Evolutionary conservation across 2,888 invertebrate species (phyloP).

Genomic region (Microplitis manilae): DNA sequence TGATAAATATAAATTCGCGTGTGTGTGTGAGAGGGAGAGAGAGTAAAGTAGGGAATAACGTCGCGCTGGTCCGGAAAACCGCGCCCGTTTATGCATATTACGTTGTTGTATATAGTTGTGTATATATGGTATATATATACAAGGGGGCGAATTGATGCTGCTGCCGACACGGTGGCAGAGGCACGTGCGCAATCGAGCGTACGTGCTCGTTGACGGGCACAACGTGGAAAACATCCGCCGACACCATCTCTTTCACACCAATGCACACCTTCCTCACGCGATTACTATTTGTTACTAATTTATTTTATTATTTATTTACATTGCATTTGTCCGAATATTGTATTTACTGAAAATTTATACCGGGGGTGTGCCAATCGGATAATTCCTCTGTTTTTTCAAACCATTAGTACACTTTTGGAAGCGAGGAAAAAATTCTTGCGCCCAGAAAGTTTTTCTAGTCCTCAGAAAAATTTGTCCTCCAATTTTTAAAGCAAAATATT

Average conservation of each 20-base stretch:
- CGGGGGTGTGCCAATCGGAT: too few species aligned
- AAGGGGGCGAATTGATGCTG: conserved; percentile 7
- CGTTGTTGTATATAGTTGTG: not conserved
- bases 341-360: not conserved
- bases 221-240: conserved; percentile 38
- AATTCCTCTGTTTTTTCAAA: too few species aligned
- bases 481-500: too few species aligned
- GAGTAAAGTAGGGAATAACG: conserved; percentile 10
- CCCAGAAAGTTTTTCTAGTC: too few species aligned
- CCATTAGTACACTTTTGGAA: too few species aligned
- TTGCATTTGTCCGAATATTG: not conserved
- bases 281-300: not conserved
- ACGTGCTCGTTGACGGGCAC: conserved; percentile 34
- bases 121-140: not conserved
- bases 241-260: conserved; percentile 16
- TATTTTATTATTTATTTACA: conserved; percentile 1
- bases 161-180: conserved; percentile 27
- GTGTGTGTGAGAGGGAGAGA: not conserved
- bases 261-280: conserved; percentile 10
- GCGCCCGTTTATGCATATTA: conserved; percentile 31
- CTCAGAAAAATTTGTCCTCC: too few species aligned
- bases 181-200: conserved; percentile 41
- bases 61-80: conserved; percentile 26
- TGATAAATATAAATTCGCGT: not conserved
- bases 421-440: too few species aligned